Percentiles rank a stretch among this genome's conserved stretches.
Evolutionary conservation across 2,113 vertebrate species (phyloP).

Genomic region (Propithecus coquereli): DNA sequence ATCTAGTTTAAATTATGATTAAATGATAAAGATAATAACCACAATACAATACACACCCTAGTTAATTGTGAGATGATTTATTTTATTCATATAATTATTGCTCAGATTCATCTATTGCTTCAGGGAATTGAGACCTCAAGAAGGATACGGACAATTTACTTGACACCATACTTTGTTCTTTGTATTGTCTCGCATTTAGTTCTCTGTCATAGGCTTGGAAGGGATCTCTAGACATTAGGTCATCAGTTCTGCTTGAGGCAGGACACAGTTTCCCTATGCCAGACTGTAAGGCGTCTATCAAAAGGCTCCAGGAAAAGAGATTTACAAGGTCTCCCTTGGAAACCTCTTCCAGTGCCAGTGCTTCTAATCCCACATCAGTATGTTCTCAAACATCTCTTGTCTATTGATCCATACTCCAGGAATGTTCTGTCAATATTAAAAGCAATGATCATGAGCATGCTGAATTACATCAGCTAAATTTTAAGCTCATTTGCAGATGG

Average conservation of each 20-base stretch:
- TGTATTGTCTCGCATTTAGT: not conserved
- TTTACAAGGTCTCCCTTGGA: not conserved
- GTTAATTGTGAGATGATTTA: not conserved
- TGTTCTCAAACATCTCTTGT: not conserved
- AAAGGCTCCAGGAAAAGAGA: constrained; percentile 21
- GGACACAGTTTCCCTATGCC: not conserved
- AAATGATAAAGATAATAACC: not conserved
- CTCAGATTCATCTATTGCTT: not conserved
- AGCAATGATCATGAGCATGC: not conserved
- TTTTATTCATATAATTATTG: not conserved
- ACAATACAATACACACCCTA: not conserved
- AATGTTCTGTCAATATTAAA: constrained; percentile 56
- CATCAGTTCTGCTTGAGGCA: not conserved
- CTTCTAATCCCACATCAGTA: not conserved
- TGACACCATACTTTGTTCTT: not conserved
- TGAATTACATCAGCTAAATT: constrained; percentile 60
- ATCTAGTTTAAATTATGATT: not conserved
- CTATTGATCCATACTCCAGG: constrained; percentile 16
- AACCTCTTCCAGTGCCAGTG: not conserved
- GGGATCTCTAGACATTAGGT: not conserved
- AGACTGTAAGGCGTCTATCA: constrained; percentile 30
- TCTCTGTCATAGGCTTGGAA: constrained; percentile 13
- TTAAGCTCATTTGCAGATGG: constrained; percentile 46
- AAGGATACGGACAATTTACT: not conserved
- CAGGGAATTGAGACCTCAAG: not conserved